A percentile compares a stretch with the other conserved stretches of the same genome.
These are phyloP conservation scores for Bradynema listronoti DNA, from an alignment of 1,140 invertebrate species.

Conservation along the genomic window DNA sequence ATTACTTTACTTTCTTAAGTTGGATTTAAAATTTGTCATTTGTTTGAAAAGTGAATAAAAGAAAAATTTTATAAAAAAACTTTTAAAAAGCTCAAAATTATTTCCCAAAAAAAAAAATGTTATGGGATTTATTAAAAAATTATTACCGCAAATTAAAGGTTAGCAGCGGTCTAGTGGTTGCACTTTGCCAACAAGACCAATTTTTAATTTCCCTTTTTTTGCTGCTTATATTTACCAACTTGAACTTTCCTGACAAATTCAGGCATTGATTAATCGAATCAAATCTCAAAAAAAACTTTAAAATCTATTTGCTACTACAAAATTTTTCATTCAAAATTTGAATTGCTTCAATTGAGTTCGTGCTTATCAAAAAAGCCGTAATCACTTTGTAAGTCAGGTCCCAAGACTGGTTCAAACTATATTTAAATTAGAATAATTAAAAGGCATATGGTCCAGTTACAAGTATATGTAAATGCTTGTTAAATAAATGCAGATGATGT, in stretches of 20 bases:
- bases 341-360: too few species aligned
- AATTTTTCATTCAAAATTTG: too few species aligned
- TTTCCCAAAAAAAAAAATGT: background rate
- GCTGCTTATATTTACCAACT: background rate
- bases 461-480: too few species aligned
- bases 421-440: too few species aligned
- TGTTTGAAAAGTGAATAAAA: too few species aligned
- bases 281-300: background rate
- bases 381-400: too few species aligned
- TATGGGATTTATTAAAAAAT: background rate
- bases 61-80: background rate
- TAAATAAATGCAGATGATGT: too few species aligned
- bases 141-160: constrained; percentile 1
- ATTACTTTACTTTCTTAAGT: background rate
- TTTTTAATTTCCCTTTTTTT: background rate
- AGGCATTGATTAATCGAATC: background rate
- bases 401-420: too few species aligned
- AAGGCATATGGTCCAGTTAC: too few species aligned
- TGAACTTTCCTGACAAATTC: background rate
- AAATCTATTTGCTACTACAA: too few species aligned
- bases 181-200: background rate
- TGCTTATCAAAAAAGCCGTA: too few species aligned
- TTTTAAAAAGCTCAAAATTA: background rate
- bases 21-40: too few species aligned
- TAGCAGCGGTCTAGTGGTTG: background rate